Evolutionary conservation across 2,113 vertebrate species (phyloP).

Genomic region (Dermatemys mawii): DNA sequence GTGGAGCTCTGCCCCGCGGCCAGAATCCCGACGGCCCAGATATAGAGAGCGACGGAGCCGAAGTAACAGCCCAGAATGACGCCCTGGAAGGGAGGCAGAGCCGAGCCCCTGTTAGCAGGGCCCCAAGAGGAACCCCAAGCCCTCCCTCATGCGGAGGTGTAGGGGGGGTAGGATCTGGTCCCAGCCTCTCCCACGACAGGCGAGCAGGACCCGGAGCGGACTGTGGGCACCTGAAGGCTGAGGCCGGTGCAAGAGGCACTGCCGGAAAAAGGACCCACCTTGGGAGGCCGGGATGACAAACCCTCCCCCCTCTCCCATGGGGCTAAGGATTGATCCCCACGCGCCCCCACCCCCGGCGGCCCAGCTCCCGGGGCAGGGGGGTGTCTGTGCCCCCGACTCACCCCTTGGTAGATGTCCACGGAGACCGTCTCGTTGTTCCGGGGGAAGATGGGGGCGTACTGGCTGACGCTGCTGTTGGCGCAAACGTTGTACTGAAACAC

Average conservation of each 20-base stretch:
- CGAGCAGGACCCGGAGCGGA: neutral
- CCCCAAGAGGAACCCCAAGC: neutral
- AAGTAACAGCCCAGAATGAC: constrained; percentile 84
- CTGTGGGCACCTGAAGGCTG: too few relatives aligned
- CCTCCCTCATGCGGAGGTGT: neutral
- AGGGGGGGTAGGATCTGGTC: neutral
- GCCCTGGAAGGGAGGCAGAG: constrained; percentile 57
- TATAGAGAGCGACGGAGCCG: constrained; percentile 76
- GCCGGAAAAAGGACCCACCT: neutral
- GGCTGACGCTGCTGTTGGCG: constrained; percentile 76
- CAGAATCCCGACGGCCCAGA: constrained; percentile 84
- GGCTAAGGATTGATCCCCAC: neutral
- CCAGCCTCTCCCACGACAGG: neutral
- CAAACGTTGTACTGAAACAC: constrained; percentile 76
- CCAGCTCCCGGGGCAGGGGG: neutral
- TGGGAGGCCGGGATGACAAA: neutral
- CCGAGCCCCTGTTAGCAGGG: neutral
- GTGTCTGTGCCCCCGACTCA: constrained; percentile 36
- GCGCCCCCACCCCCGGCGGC: rapidly evolving
- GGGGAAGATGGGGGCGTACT: constrained; percentile 75
- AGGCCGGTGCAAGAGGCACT: neutral
- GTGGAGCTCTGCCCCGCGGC: constrained; percentile 85
- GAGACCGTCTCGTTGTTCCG: constrained; percentile 68
- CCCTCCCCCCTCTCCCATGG: rapidly evolving
- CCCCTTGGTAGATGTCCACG: constrained; percentile 84